Evolutionary conservation across 1,140 invertebrate genomes (phyloP).

Genomic region (Akabosia matsudoensis): DNA sequence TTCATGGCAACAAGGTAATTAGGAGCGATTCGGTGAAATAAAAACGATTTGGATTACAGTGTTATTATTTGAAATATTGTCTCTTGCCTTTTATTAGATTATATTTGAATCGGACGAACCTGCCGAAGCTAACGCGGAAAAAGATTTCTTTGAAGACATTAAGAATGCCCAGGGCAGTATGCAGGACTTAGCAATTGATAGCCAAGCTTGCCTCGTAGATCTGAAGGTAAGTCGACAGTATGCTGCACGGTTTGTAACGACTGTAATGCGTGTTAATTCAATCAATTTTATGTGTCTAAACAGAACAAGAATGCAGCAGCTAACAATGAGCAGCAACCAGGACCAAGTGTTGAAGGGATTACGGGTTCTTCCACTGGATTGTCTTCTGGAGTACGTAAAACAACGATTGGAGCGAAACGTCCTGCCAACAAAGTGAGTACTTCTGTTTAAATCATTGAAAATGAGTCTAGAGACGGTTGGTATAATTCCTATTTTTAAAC

Average conservation of each 20-base stretch:
- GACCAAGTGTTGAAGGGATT: conserved; percentile 57
- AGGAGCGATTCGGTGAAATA: no score
- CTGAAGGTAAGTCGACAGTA: conserved; percentile 27
- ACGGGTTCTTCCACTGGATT: conserved; percentile 2
- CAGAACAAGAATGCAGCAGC: background rate
- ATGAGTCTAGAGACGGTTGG: no score
- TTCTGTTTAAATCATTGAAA: no score
- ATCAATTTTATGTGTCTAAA: background rate
- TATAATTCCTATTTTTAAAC: background rate
- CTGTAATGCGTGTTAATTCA: background rate
- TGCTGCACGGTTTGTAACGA: background rate
- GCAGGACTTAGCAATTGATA: background rate
- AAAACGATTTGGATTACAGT: background rate
- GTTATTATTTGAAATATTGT: background rate
- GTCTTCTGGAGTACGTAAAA: conserved; percentile 59
- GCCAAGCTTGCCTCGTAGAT: conserved; percentile 12
- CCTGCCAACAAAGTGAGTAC: conserved; percentile 57
- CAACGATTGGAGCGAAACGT: conserved; percentile 69
- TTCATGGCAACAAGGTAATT: conserved; percentile 85
- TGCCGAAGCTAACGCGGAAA: conserved; percentile 8
- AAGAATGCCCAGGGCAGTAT: background rate
- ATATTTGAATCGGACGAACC: conserved; percentile 39
- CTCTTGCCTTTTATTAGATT: conserved; percentile 25
- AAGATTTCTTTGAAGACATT: conserved; percentile 9
- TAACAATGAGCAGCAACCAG: conserved; percentile 36